phyloP scores from a whole-genome alignment of 2,797 vertebrate genomes.

The Anableps anableps region DNA sequence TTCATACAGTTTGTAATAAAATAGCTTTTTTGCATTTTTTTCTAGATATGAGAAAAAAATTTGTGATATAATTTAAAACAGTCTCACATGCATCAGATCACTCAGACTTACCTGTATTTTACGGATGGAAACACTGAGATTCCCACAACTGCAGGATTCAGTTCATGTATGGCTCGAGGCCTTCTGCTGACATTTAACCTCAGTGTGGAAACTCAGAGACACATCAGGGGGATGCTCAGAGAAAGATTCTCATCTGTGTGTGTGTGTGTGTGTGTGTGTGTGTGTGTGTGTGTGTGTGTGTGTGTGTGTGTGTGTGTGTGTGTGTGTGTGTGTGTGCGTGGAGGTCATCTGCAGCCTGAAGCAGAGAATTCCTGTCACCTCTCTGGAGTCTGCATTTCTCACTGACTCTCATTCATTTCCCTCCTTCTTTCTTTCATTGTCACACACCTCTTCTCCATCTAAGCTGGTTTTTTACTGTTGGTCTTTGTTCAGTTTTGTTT shows the following conservation, averaged over 20 bases:
- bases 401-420: slow-evolving; percentile 3
- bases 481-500: neutral
- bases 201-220: slow-evolving; percentile 20
- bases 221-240: slow-evolving; percentile 10
- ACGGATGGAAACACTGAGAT: neutral
- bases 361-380: slow-evolving; percentile 28
- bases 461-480: neutral
- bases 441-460: neutral
- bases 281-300: slow-evolving; percentile 17
- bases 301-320: slow-evolving; percentile 15
- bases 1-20: neutral
- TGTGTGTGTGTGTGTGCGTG: slow-evolving; percentile 12
- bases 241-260: slow-evolving; percentile 1
- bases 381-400: slow-evolving; percentile 27
- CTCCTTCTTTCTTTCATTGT: neutral
- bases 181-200: slow-evolving; percentile 48
- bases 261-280: slow-evolving; percentile 11
- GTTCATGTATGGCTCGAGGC: slow-evolving; percentile 39
- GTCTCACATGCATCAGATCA: neutral
- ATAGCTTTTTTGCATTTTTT: too few relatives aligned
- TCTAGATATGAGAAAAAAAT: neutral
- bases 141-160: slow-evolving; percentile 15
- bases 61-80: neutral
- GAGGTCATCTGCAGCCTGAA: slow-evolving; percentile 41
- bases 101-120: neutral